Evolutionary conservation across 2,113 vertebrate species (phyloP), one percentile per base, ranked within the genome.

Genomic region (Muntiacus reevesi): DNA sequence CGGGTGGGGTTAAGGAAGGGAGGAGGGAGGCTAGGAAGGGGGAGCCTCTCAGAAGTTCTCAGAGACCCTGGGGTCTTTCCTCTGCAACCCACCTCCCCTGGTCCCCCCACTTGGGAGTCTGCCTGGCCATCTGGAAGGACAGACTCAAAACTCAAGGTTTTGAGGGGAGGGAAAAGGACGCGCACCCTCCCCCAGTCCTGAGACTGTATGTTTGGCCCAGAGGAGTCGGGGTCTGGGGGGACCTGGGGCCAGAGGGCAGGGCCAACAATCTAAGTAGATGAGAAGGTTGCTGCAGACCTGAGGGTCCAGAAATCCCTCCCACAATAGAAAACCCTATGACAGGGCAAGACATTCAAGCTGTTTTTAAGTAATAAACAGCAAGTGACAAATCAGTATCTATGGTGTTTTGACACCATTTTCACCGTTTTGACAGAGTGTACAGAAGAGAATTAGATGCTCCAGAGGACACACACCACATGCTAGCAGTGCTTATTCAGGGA

Each of bases 381-480:
- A 36, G 8, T 25, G 4, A 4, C 7, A 67, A 88, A 13, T 82
- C 43, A 30, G 0, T 15, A 21, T 45, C 57, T 36, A 4, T 7
- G 33, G 25, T 28, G 19, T n/a, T 40, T 40, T 40, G 40, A 60
- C 1, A 36, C 21, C 7, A 28, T 23, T 33, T 50, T 55, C 47
- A 21, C 85, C 82, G 0, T 33, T 55, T 45, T 64, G 28, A 33
- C 74, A 83, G 47, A 89, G 28, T 10, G 30, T 43, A 7, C 8
- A 14, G 21, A 1, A 62, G 25, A 43, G 59, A 33, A 19, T 2
- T 10, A n/a, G 71, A 43, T 2, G 33, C 17, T 40, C 60, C 30
- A 21, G 25, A 64, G 79, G 36, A 25, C 36, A 2, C 0, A 0
- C 1, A 6, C 16, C 1, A 0, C 13, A 0, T 21, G 57, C 40